phyloP scores from a whole-genome alignment of 2,888 invertebrate species.

The Phania funesta region DNA sequence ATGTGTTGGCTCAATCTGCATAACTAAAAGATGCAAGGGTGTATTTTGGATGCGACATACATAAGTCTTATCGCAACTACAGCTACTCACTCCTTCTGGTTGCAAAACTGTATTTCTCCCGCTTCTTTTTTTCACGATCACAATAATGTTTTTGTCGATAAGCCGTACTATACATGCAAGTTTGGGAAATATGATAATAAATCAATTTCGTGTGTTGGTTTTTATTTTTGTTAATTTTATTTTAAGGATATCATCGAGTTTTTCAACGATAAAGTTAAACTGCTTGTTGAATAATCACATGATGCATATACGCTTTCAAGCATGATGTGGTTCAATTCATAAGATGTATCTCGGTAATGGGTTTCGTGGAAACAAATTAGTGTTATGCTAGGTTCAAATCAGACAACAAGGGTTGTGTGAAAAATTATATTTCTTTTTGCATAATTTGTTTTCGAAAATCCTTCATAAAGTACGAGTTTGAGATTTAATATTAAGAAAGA shows the following conservation, averaged over 20 bases:
- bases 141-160: constrained; percentile 47
- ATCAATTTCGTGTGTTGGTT: constrained; percentile 45
- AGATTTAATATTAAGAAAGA: no score
- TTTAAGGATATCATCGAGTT: constrained; percentile 12
- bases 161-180: constrained; percentile 14
- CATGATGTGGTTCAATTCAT: not conserved
- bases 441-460: no score
- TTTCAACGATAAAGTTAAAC: constrained; percentile 27
- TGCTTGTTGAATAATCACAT: constrained; percentile 28
- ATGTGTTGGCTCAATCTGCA: constrained; percentile 12
- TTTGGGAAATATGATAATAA: constrained; percentile 54
- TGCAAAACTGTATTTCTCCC: not conserved
- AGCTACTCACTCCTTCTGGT: constrained; percentile 37
- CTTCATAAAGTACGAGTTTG: not conserved
- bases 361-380: not conserved
- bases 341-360: constrained; percentile 8
- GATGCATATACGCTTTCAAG: not conserved
- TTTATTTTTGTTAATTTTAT: constrained; percentile 17
- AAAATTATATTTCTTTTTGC: not conserved
- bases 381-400: not conserved
- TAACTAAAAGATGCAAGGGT: constrained; percentile 16
- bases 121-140: constrained; percentile 5
- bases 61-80: constrained; percentile 33
- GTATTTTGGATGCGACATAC: constrained; percentile 27
- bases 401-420: not conserved